Percentiles rank a stretch among this genome's conserved stretches.
These are phyloP conservation scores for Neodiprion virginianus DNA, from an alignment of 1,140 invertebrate genomes.

Conservation along the genomic window DNA sequence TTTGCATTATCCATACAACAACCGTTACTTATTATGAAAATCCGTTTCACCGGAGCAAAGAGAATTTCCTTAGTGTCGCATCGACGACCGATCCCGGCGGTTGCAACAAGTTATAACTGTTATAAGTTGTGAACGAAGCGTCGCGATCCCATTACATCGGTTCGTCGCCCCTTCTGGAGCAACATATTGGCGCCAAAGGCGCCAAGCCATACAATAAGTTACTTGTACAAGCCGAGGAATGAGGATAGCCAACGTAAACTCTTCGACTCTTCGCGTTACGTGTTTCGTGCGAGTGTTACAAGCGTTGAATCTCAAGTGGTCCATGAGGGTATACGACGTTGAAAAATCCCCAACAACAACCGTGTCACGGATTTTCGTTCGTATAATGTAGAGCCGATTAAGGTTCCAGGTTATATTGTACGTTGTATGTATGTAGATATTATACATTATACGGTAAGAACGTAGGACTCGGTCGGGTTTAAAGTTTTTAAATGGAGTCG, in stretches of 20 bases:
- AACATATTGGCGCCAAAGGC: constrained; percentile 3
- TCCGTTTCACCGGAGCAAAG: no score
- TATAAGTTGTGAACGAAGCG: neutral
- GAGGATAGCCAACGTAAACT: neutral
- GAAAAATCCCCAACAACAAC: neutral
- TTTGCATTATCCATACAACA: no score
- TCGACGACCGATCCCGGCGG: neutral
- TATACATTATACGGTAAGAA: no score
- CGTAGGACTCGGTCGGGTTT: no score
- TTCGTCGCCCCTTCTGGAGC: neutral
- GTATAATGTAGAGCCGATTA: neutral
- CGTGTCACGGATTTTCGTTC: neutral
- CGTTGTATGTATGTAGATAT: no score
- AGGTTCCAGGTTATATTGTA: neutral
- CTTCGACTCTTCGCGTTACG: neutral
- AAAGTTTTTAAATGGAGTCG: neutral
- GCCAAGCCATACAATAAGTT: neutral
- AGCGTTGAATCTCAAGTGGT: neutral
- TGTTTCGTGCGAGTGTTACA: neutral
- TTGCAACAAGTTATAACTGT: no score
- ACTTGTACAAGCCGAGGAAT: neutral
- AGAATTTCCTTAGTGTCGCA: no score
- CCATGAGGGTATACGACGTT: neutral
- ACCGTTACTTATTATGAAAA: no score
- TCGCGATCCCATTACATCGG: neutral